Evolutionary conservation across 2,113 vertebrate species (phyloP), one percentile per base, ranked within the genome.

Genomic region (Strigops habroptila): DNA sequence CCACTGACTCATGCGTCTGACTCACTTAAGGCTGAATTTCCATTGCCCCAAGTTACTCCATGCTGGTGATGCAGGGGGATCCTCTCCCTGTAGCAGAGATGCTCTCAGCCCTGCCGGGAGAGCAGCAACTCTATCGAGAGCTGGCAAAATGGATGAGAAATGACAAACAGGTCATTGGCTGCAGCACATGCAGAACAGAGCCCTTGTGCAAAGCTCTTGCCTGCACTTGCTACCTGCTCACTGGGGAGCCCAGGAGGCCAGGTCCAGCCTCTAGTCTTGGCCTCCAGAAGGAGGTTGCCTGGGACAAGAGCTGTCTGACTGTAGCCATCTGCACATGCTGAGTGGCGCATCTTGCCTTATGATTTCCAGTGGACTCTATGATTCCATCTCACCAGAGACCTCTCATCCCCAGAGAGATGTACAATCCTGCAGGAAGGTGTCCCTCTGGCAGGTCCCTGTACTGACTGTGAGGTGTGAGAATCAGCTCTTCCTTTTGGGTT

Each of bases 11-110:
- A 97, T 0, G 2, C 1, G 0, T 70, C 91, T 97, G 95, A 94
- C 92, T 93, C 94, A 84, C 31, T 55, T 15, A 67, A 33, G 51
- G 76, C 88, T 90, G 46, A 88, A 52, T 92, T 96, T 90, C 92
- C 88, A 88, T 27, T 39, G 28, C 64, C 55, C 63, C 7, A 27
- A 18, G 12, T 63, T 22, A 28, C 18, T 59, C 33, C 55, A 59
- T 59, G 33, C 55, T 59, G 55, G 55, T 59, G 55, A 59, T 5
- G 21, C 33, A n/a, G 55, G 55, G 37, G 62, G 68, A 57, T 76
- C 44, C 71, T 82, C 44, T 77, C 62, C 52, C 27, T 4, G 18
- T 9, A 25, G n/a, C 59, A 84, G 70, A 39, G 84, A 78, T 15
- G 19, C n/a, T 77, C 65, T 53, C 79, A 68, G 67, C 35, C 12